Conservation (phyloP, 1,140 invertebrate species). For the Drosophila leontia region DNA sequence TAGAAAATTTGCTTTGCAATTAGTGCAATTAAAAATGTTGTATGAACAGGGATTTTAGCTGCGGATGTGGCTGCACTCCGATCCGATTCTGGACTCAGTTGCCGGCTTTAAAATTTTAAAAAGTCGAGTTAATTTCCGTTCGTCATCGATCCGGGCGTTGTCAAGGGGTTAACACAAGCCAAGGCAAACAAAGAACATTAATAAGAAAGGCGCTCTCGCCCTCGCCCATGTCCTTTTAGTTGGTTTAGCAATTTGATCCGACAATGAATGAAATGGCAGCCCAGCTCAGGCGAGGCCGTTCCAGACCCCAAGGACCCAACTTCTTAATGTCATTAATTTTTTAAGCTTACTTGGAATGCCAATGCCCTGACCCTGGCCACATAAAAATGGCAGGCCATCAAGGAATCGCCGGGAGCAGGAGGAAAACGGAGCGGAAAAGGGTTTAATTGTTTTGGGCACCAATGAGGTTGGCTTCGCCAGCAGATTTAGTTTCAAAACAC, state of each 20-base stretch:
- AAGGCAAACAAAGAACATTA: slow-evolving; percentile 63
- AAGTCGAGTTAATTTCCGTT: slow-evolving; percentile 10
- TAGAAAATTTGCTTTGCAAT: slow-evolving; percentile 84
- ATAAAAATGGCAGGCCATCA: slow-evolving; percentile 74
- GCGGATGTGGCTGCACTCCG: slow-evolving; percentile 5
- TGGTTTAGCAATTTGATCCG: slow-evolving; percentile 76
- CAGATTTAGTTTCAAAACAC: slow-evolving; percentile 79
- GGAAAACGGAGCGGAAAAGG: slow-evolving; percentile 53
- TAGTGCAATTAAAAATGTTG: slow-evolving; percentile 76
- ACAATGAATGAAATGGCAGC: slow-evolving; percentile 26
- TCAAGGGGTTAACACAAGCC: slow-evolving; percentile 50
- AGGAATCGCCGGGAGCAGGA: slow-evolving; percentile 26
- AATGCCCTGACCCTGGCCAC: slow-evolving; percentile 30
- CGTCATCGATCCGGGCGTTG: slow-evolving; percentile 42
- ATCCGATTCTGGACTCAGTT: background rate
- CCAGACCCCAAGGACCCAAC: slow-evolving; percentile 55
- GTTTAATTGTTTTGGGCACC: slow-evolving; percentile 80
- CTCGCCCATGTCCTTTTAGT: slow-evolving; percentile 26
- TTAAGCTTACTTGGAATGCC: slow-evolving; percentile 79
- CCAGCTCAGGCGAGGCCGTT: slow-evolving; percentile 24
- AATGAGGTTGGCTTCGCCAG: slow-evolving; percentile 36
- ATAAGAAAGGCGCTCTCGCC: slow-evolving; percentile 53
- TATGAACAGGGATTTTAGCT: slow-evolving; percentile 30
- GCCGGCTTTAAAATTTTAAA: slow-evolving; percentile 29
- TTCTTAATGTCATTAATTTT: slow-evolving; percentile 84